Evolutionary conservation across 1,140 invertebrate species (phyloP).

Genomic region (Anoplolepis gracilipes): DNA sequence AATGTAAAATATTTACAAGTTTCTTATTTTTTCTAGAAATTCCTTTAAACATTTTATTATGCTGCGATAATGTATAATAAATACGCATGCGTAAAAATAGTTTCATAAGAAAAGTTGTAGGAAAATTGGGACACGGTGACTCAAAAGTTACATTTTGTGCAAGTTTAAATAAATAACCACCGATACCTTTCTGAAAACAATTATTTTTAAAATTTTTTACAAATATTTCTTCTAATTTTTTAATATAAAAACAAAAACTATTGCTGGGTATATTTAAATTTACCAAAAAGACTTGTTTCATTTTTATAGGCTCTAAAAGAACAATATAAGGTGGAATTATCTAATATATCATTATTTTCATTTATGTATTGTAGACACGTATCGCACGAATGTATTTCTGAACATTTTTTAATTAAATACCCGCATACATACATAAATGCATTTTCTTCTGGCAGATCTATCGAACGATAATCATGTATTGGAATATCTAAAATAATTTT

Average conservation of each 20-base stretch:
- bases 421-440: conserved; percentile 4
- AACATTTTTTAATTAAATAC: conserved; percentile 20
- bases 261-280: background rate
- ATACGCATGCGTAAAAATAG: conserved; percentile 16
- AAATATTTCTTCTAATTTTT: conserved; percentile 25
- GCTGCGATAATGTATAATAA: background rate
- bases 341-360: background rate
- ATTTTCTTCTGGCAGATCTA: too few relatives aligned
- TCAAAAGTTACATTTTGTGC: too few relatives aligned
- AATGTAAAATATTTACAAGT: too few relatives aligned
- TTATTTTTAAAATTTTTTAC: conserved; percentile 17
- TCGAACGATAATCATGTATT: background rate
- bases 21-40: background rate
- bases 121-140: background rate
- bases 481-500: background rate
- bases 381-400: background rate
- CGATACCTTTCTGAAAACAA: conserved; percentile 10
- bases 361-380: background rate
- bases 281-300: background rate
- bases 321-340: background rate
- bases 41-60: background rate
- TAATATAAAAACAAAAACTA: background rate
- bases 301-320: background rate
- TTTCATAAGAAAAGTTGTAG: background rate
- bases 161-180: background rate